phyloP scores from a whole-genome alignment of 1,140 invertebrate species.

The Agrypnia vestita region DNA sequence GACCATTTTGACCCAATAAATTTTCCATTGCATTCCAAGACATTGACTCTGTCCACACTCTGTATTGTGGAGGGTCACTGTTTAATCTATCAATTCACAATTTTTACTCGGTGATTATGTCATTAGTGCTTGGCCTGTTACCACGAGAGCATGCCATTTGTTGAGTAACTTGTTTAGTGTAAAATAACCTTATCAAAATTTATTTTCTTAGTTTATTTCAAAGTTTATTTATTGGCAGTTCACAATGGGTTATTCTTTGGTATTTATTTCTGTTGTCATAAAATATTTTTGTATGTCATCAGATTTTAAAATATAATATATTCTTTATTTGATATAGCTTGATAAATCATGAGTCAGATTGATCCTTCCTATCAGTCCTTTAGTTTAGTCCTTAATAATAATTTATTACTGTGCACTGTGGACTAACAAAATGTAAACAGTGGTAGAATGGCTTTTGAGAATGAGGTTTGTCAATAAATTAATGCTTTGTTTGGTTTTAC shows the following conservation, averaged over 20 bases:
- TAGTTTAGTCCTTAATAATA: no score
- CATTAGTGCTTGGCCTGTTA: conserved; percentile 27
- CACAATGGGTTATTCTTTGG: conserved; percentile 35
- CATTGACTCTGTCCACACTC: conserved; percentile 3
- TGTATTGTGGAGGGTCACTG: background rate
- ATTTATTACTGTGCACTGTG: no score
- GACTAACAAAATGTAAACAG: no score
- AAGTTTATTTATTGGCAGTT: background rate
- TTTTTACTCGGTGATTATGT: conserved; percentile 35
- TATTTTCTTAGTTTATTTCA: background rate
- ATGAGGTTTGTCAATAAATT: no score
- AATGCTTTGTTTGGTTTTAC: no score
- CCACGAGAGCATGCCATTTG: background rate
- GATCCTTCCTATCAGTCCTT: no score
- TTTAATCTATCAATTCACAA: conserved; percentile 8
- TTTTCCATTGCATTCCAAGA: conserved; percentile 36
- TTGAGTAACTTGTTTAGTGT: background rate
- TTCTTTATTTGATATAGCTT: no score
- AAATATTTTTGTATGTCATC: no score
- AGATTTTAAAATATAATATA: no score
- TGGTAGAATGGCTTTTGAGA: no score
- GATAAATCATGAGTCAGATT: no score
- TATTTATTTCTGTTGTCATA: background rate
- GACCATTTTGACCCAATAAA: conserved; percentile 42
- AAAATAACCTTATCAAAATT: background rate